Percentiles rank a stretch among this genome's conserved stretches.
phyloP scores from a whole-genome alignment of 2,113 vertebrate species.

The Thamnophis sirtalis region DNA sequence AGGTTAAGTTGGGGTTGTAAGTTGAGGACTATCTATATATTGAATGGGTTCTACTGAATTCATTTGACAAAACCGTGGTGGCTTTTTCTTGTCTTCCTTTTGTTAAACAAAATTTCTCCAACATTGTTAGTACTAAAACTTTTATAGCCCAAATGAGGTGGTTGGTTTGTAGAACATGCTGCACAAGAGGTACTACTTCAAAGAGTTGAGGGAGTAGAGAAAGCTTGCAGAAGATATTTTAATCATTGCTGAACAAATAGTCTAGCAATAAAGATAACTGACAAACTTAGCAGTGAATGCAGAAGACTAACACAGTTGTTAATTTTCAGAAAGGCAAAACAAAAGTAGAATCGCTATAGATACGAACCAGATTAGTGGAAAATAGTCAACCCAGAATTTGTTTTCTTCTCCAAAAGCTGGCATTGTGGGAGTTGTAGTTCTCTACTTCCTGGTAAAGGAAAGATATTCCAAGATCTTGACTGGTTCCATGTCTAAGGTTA shows the following conservation, averaged over 20 bases:
- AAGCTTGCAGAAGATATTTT: slow-evolving; percentile 49
- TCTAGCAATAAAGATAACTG: slow-evolving; percentile 63
- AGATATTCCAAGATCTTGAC: neutral
- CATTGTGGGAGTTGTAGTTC: neutral
- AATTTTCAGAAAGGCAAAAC: neutral
- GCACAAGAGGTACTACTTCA: slow-evolving; percentile 54
- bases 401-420: neutral
- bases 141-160: slow-evolving; percentile 58
- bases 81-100: slow-evolving; percentile 34
- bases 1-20: neutral
- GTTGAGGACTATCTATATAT: slow-evolving; percentile 31
- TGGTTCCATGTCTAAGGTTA: neutral
- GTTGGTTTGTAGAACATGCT: slow-evolving; percentile 15
- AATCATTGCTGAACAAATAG: slow-evolving; percentile 57
- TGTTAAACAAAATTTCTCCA: slow-evolving; percentile 30
- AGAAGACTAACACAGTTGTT: slow-evolving; percentile 3
- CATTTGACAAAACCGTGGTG: slow-evolving; percentile 61
- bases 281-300: neutral
- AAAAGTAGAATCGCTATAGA: neutral
- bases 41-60: slow-evolving; percentile 56
- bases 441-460: neutral
- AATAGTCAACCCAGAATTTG: neutral
- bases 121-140: slow-evolving; percentile 60
- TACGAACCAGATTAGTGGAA: neutral
- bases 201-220: slow-evolving; percentile 48